These are phyloP conservation scores for Eurystomus glaucurus DNA, from an alignment of 2,797 vertebrate species.

Conservation along the genomic window DNA sequence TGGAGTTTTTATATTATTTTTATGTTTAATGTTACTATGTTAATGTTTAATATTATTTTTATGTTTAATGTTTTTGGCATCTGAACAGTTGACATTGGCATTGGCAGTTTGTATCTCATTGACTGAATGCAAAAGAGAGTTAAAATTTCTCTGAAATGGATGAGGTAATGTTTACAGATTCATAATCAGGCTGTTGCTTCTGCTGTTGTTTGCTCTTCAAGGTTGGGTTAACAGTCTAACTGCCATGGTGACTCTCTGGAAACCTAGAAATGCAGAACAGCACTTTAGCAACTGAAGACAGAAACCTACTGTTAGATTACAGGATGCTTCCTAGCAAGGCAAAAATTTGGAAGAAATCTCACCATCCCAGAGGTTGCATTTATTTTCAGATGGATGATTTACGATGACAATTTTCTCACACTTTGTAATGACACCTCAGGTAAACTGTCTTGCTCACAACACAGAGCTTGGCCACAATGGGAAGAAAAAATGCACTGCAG, in stretches of 20 bases:
- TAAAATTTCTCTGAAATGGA: neutral
- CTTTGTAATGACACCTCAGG: slow-evolving; percentile 22
- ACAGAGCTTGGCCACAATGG: neutral
- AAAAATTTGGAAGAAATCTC: neutral
- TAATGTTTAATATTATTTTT: neutral
- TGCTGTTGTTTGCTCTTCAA: slow-evolving; percentile 53
- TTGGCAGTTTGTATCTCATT: neutral
- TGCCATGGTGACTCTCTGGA: slow-evolving; percentile 43
- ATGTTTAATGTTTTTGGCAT: neutral
- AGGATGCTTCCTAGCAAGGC: neutral
- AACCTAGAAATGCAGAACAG: neutral
- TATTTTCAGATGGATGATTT: slow-evolving; percentile 43
- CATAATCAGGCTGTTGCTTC: neutral
- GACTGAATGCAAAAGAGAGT: neutral
- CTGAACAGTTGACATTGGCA: neutral
- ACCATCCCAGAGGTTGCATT: neutral
- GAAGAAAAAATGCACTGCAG: neutral
- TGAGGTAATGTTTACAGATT: slow-evolving; percentile 31
- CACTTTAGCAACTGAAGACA: neutral
- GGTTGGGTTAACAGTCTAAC: slow-evolving; percentile 48
- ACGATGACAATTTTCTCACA: slow-evolving; percentile 5
- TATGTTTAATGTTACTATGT: neutral
- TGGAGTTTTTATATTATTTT: neutral
- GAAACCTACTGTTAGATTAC: neutral
- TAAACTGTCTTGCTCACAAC: slow-evolving; percentile 13